Evolutionary conservation across 1,140 invertebrate genomes (phyloP), one percentile per base, ranked within the genome.

Genomic region (Drosophila baimaii): DNA sequence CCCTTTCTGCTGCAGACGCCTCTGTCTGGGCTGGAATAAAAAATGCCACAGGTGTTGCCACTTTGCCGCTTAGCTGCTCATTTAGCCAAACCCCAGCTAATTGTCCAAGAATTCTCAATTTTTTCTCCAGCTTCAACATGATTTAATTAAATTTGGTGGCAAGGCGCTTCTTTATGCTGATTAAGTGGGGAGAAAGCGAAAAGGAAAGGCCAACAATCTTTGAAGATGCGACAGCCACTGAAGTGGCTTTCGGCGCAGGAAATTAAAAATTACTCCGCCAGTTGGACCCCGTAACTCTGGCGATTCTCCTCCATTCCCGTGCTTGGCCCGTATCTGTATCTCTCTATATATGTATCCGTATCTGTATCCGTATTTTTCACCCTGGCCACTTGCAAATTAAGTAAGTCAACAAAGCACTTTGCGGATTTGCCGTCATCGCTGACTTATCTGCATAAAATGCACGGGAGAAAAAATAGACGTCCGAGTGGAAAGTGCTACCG

Each of bases 401-500:
- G 84, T 88, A 84, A 89, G 84, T 89, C 84, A 89, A 89, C 85
- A 89, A 81, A 90, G 86, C 86, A 89, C 81, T 89, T 89, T 89
- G 84, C 84, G 84, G 84, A 89, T 89, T 89, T 79, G 77, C 63
- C 55, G 63, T 46, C 81, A 65, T 46, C 75, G 80, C 43, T 23
- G 76, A 82, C 83, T 86, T 86, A 86, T 86, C 82, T 86, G 82
- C 82, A 81, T 86, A 82, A 86, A 82, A 64, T 57, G 52, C 46
- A 47, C 44, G 52, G 66, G 51, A 55, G 25, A 27, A 56, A 73
- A 55, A 73, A 43, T n/a, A n/a, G n/a, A 58, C 10, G 12, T 3
- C 35, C 13, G 21, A 47, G 44, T 41, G 43, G 39, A n/a, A 59
- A 66, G 23, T 55, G 79, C 68, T 29, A 80, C 76, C 76, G 81